Base-by-base conservation (phyloP, 92 coral and sea anemone genomes). In the Umimayanthus kanabou region DNA sequence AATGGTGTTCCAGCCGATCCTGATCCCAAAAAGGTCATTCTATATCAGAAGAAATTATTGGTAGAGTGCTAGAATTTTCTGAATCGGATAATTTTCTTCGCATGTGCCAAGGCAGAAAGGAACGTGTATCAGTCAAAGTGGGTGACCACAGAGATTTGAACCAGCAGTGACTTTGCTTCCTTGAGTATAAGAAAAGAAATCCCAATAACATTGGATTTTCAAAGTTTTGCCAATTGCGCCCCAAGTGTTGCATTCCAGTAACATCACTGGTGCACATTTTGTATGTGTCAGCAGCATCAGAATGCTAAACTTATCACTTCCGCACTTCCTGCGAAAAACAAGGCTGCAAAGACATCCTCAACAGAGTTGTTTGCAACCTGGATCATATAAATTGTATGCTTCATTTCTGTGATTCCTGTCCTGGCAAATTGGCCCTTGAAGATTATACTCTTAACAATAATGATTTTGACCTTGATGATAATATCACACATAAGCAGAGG, bases 331-430 rank as follows among this genome's bases (percentile, higher is more conserved):
- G 57, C 2, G 2, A 50, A 50, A 50, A 50, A 50, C 57, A 50
- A 11, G 57, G 7, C 15, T 50, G 9, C 9, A 50, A 50, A 50
- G 57, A 50, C 23, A 42, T 87, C 39, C 73, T 87, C 42, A 42
- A 20, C 13, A 77, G 78, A 78, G 53, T 87, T 77, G 89, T 87
- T 78, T 87, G 89, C 25, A 53, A 23, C 40, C 80, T 87, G 33
- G 82, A 78, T 57, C 29, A 57, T 18, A 45, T 78, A 57, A 78
- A 87, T 23, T 77, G 89, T 25, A 87, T 77, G 89, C 28, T 87
- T 37, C 85, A 66, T 70, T 58, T 72, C 29, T 79, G 85, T 76
- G 85, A 67, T n/a, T 33, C 43, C 75, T 87, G 85, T 80, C 85
- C 90, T 30, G 85, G 76, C 65, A 42, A 65, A 39, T 71, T 73